Percentiles rank a stretch among this genome's conserved stretches.
Conservation (phyloP, 1,140 invertebrate genomes). For the Drosophila neocordata region DNA sequence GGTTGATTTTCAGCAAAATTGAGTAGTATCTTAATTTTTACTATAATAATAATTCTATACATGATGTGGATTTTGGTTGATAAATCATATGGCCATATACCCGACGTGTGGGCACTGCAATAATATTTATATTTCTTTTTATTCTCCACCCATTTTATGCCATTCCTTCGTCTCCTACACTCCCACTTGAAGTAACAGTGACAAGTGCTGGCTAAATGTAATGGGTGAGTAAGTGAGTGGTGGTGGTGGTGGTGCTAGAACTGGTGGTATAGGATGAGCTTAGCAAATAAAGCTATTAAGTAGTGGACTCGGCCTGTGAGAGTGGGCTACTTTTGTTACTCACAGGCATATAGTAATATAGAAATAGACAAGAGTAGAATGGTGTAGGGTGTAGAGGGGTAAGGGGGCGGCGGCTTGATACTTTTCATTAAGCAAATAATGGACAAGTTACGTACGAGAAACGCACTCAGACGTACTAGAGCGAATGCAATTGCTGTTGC, state of each 20-base stretch:
- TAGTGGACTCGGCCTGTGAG: constrained; percentile 50
- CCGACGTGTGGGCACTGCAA: constrained; percentile 43
- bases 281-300: constrained; percentile 73
- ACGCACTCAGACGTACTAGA: constrained; percentile 60
- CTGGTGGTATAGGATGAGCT: background rate
- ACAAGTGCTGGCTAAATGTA: too few species aligned
- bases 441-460: constrained; percentile 8
- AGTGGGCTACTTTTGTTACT: constrained; percentile 73
- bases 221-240: constrained; percentile 23
- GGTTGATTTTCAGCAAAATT: constrained; percentile 10
- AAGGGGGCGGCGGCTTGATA: constrained; percentile 21
- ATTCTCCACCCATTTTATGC: background rate
- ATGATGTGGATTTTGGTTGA: constrained; percentile 63
- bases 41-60: constrained; percentile 58
- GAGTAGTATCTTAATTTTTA: background rate
- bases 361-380: too few species aligned
- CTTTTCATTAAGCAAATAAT: constrained; percentile 72
- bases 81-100: constrained; percentile 64
- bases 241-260: background rate
- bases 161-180: too few species aligned
- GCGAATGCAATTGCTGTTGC: constrained; percentile 44
- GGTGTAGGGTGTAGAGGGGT: too few species aligned
- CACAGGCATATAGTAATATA: constrained; percentile 42
- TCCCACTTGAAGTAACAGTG: too few species aligned
- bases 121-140: background rate